A percentile compares a stretch with the other conserved stretches of the same genome.
Conservation (phyloP, 2,797 vertebrate genomes). For the Knipowitschia caucasica region DNA sequence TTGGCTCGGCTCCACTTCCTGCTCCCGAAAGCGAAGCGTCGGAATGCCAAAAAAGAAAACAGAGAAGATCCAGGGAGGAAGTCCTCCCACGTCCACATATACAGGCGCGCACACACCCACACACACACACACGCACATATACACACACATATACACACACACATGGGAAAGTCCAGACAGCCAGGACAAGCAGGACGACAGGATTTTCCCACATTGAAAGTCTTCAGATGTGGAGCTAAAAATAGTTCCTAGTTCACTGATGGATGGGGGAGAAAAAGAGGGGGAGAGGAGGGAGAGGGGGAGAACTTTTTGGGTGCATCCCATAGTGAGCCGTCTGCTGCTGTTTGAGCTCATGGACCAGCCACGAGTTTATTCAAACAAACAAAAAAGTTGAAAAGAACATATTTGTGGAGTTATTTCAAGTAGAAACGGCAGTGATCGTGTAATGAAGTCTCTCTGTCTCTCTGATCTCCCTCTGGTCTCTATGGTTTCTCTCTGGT, state of each 20-base stretch:
- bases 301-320: not conserved
- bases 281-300: not conserved
- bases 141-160: conserved; percentile 25
- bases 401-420: too few species aligned
- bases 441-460: too few species aligned
- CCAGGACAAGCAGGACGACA: conserved; percentile 68
- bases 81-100: conserved; percentile 92
- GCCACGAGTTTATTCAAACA: too few species aligned
- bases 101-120: conserved; percentile 61
- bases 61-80: conserved; percentile 97
- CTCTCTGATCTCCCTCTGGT: too few species aligned
- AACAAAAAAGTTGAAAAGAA: not conserved
- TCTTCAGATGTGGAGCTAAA: conserved; percentile 96
- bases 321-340: not conserved
- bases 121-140: conserved; percentile 56
- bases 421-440: too few species aligned
- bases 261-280: not conserved
- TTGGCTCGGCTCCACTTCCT: conserved; percentile 94
- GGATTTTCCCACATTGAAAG: conserved; percentile 99
- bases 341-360: too few species aligned
- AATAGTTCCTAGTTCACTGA: conserved; percentile 86
- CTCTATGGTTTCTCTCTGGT: too few species aligned
- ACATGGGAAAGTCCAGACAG: conserved; percentile 74
- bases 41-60: conserved; percentile 99
- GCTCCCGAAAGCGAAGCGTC: conserved; percentile 97